A percentile compares a stretch with the other conserved stretches of the same genome.
phyloP scores from a whole-genome alignment of 2,888 invertebrate species.

The Mactromeris polynyma region DNA sequence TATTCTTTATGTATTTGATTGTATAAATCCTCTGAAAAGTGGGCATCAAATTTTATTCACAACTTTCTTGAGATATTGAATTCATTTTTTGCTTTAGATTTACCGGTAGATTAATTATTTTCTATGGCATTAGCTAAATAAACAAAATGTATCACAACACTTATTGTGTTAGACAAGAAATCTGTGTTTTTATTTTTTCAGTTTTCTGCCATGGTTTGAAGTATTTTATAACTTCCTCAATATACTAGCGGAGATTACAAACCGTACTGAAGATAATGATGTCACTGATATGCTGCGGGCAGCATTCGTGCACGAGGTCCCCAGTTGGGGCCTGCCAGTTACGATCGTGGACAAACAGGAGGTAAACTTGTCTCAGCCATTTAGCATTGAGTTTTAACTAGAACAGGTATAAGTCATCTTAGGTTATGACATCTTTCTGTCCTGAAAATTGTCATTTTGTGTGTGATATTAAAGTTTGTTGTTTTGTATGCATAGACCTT shows the following conservation, averaged over 20 bases:
- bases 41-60: no score
- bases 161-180: background rate
- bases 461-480: no score
- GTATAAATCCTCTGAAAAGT: no score
- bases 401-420: no score
- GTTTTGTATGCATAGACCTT: no score
- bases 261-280: conserved; percentile 80
- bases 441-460: no score
- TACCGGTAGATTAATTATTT: no score
- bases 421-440: no score
- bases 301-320: conserved; percentile 91
- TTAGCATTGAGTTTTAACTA: background rate
- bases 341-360: conserved; percentile 82
- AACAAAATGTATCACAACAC: background rate
- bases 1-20: no score
- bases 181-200: conserved; percentile 88
- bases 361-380: conserved; percentile 62
- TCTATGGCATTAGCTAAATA: background rate
- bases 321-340: conserved; percentile 85
- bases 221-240: conserved; percentile 96
- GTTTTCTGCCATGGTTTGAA: conserved; percentile 98
- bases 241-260: conserved; percentile 93
- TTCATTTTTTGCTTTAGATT: no score
- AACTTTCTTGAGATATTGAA: no score
- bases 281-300: conserved; percentile 89